Percentiles rank a stretch among this genome's conserved stretches.
Conservation (phyloP, 2,797 vertebrate genomes). For the Phrynocephalus forsythii region DNA sequence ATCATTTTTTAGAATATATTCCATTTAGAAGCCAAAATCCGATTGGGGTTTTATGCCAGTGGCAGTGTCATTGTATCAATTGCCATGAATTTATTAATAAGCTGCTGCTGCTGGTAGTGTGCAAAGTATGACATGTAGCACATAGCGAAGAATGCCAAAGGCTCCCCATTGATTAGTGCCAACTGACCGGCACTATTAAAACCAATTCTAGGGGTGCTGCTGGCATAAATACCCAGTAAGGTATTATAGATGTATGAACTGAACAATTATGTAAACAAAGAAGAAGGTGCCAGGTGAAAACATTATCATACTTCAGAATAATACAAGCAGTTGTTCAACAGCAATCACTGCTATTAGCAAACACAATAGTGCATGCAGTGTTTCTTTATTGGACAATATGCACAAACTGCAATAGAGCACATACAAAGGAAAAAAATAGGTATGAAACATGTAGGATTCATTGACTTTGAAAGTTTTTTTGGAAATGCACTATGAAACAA, state of each 20-base stretch:
- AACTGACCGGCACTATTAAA: no score
- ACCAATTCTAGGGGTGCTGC: no score
- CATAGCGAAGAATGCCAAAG: no score
- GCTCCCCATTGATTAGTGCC: no score
- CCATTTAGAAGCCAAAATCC: neutral
- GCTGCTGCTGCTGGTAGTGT: no score
- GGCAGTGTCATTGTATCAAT: no score
- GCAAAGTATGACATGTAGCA: no score
- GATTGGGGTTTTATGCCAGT: no score
- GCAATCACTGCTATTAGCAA: constrained; percentile 73
- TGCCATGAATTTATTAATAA: no score
- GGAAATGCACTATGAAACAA: constrained; percentile 60
- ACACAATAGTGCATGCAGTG: constrained; percentile 73
- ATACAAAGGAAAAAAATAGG: constrained; percentile 61
- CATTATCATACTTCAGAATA: constrained; percentile 55
- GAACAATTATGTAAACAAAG: neutral
- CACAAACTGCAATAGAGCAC: constrained; percentile 66
- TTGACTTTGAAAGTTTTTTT: constrained; percentile 57
- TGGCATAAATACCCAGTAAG: no score
- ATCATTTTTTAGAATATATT: neutral
- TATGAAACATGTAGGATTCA: constrained; percentile 60
- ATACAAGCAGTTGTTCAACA: constrained; percentile 66
- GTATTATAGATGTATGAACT: neutral
- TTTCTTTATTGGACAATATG: constrained; percentile 75
- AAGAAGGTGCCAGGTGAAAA: constrained; percentile 52